Base-by-base conservation (phyloP, 2,113 vertebrate species). In the Spea multiplicata region DNA sequence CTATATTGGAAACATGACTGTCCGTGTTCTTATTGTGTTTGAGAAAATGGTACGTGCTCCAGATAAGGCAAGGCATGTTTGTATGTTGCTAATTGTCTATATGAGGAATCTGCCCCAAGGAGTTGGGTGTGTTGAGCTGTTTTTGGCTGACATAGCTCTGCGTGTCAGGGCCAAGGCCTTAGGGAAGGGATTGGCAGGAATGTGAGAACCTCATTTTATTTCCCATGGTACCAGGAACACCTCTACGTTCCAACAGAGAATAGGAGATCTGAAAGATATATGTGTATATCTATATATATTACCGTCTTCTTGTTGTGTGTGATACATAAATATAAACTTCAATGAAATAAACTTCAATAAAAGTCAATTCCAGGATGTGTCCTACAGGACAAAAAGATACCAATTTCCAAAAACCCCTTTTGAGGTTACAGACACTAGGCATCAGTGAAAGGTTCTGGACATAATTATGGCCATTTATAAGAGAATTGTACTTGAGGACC, bases 161-260 rank as follows among this genome's bases (percentile, higher is more conserved):
- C 76, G 1, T 72, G 76, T 44, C 69, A 64, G 76, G 69, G 69
- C 69, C n/a, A n/a, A 61, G 76, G 30, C 76, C 57, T 3, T 2
- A 78, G 76, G 76, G 76, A 66, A 55, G 76, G 76, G 76, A 57
- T 49, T 49, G 12, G 62, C 13, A 72, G 69, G 69, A 78, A 78
- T 72, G 69, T 17, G 45, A 78, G 69, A 66, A 44, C 55, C 8
- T 71, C 59, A 53, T 68, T 61, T 72, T 55, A 72, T 66, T 69
- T 78, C 50, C 17, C 48, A 78, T 8, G 10, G 57, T n/a, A 48
- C 48, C 52, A 59, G 16, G 12, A 71, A 64, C 66, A 71, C 59
- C 17, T 10, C 45, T 30, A 62, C 53, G 16, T 17, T 59, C 6
- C 44, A 8, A 9, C 45, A 12, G 66, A 14, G 8, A 16, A n/a